Evolutionary conservation across 2,888 invertebrate species (phyloP).

Genomic region (Tubiluchus corallicola): DNA sequence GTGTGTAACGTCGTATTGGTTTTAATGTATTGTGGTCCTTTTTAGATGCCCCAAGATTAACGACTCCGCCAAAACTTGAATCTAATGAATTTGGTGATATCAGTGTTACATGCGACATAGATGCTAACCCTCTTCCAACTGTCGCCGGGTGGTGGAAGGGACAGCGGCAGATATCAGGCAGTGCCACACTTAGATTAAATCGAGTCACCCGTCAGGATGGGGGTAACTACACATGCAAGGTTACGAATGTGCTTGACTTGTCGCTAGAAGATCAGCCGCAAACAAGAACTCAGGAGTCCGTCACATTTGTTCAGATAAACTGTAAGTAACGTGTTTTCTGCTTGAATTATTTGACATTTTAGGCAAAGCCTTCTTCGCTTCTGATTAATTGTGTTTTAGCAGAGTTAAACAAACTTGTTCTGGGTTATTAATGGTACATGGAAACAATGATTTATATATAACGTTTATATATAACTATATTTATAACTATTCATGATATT

Average conservation of each 20-base stretch:
- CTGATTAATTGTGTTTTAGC: too few relatives aligned
- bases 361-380: too few relatives aligned
- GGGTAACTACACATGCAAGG: background rate
- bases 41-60: background rate
- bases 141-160: background rate
- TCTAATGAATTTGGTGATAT: background rate
- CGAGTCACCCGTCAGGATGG: too few relatives aligned
- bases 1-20: too few relatives aligned
- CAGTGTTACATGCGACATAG: background rate
- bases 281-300: background rate
- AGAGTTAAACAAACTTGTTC: too few relatives aligned
- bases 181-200: too few relatives aligned
- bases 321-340: constrained; percentile 1
- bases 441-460: too few relatives aligned
- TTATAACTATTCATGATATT: too few relatives aligned
- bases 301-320: background rate
- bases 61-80: background rate
- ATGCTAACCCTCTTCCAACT: background rate
- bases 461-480: too few relatives aligned
- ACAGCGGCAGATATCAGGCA: background rate
- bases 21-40: too few relatives aligned
- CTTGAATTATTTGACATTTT: too few relatives aligned
- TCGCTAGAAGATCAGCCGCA: background rate
- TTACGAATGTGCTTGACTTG: background rate
- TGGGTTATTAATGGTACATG: too few relatives aligned